These are phyloP conservation scores for Rhyacichthys aspro DNA, from an alignment of 2,797 vertebrate genomes.

Conservation along the genomic window DNA sequence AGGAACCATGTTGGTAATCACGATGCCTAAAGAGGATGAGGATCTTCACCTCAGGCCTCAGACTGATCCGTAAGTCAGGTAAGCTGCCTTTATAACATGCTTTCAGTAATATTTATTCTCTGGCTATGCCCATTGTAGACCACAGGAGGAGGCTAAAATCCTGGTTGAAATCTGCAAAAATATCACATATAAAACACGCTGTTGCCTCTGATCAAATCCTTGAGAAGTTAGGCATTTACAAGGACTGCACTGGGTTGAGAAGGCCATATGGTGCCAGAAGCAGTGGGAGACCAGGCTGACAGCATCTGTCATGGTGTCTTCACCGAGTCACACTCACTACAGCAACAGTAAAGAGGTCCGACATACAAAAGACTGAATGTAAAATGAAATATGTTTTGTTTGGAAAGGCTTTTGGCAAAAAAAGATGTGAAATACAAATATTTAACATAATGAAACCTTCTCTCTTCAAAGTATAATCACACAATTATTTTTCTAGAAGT, in stretches of 20 bases:
- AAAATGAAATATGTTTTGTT: too few species aligned
- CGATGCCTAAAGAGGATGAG: conserved; percentile 66
- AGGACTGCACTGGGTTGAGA: conserved; percentile 31
- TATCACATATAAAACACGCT: neutral
- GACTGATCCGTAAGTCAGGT: conserved; percentile 48
- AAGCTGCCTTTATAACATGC: conserved; percentile 30
- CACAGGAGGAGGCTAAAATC: neutral
- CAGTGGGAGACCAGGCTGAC: conserved; percentile 39
- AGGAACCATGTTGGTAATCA: conserved; percentile 23
- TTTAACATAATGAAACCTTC: too few species aligned
- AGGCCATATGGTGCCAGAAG: conserved; percentile 53
- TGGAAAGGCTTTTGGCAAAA: too few species aligned
- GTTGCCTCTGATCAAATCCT: conserved; percentile 14
- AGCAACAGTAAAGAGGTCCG: neutral
- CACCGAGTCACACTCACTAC: conserved; percentile 23
- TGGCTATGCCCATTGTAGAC: conserved; percentile 9
- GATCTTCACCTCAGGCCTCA: conserved; percentile 44
- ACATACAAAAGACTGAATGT: neutral
- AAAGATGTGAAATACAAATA: too few species aligned
- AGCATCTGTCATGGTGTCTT: conserved; percentile 49
- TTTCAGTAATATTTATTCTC: conserved; percentile 24
- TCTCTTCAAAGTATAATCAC: too few species aligned
- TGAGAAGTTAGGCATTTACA: conserved; percentile 29
- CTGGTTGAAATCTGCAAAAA: neutral
- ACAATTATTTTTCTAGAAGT: too few species aligned